These are phyloP conservation scores for Venustaconcha ellipsiformis DNA, from an alignment of 1,140 invertebrate species.

Conservation along the genomic window DNA sequence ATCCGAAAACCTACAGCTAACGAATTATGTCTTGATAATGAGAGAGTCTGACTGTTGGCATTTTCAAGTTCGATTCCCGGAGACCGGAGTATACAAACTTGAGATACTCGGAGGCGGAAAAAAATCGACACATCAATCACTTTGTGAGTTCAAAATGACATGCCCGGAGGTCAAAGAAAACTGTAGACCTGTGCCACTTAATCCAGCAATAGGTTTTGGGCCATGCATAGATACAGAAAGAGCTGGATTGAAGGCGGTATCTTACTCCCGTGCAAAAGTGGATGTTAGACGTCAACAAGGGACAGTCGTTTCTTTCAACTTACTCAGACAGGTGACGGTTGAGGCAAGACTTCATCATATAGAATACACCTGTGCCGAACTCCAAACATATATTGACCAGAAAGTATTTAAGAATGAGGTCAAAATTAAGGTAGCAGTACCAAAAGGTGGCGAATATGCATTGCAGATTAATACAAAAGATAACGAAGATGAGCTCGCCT, in stretches of 20 bases:
- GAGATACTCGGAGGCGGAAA: constrained; percentile 9
- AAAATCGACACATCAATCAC: constrained; percentile 13
- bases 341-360: constrained; percentile 13
- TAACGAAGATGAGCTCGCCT: constrained; percentile 4
- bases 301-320: constrained; percentile 9
- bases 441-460: constrained; percentile 25
- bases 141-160: constrained; percentile 2
- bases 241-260: constrained; percentile 13
- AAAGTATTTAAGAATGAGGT: constrained; percentile 13
- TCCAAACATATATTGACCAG: constrained; percentile 7
- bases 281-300: constrained; percentile 1
- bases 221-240: constrained; percentile 15
- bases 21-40: constrained; percentile 16
- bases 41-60: constrained; percentile 4
- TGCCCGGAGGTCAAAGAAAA: constrained; percentile 20
- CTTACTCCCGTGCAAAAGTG: constrained; percentile 6
- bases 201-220: constrained; percentile 28
- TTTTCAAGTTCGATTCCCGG: constrained; percentile 26
- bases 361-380: neutral
- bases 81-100: constrained; percentile 22
- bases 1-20: constrained; percentile 16
- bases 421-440: constrained; percentile 21
- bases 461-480: constrained; percentile 16
- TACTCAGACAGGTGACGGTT: constrained; percentile 10
- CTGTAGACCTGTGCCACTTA: constrained; percentile 17